phyloP scores from a whole-genome alignment of 2,888 invertebrate genomes.

The Halocaridina rubra region DNA sequence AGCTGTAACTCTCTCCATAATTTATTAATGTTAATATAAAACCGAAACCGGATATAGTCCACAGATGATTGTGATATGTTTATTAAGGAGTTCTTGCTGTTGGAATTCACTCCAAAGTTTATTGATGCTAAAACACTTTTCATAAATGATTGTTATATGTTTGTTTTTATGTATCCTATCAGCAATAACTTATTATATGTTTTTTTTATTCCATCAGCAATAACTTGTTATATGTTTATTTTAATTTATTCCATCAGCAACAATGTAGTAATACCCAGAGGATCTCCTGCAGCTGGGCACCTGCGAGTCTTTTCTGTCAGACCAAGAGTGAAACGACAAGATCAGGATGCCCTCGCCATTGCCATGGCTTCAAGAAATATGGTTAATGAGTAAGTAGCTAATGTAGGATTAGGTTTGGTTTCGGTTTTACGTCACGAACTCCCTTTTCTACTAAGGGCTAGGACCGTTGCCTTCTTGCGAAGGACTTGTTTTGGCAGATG shows the following conservation, averaged over 20 bases:
- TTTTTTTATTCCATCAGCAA: not conserved
- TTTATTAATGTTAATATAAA: not conserved
- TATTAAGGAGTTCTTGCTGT: no score
- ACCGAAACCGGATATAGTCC: not conserved
- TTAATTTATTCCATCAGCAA: not conserved
- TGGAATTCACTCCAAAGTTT: no score
- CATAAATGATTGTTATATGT: no score
- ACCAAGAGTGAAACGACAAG: slow-evolving; percentile 16
- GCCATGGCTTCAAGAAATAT: slow-evolving; percentile 36
- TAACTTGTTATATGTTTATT: not conserved
- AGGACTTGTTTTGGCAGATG: no score
- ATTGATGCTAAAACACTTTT: no score
- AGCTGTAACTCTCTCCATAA: no score
- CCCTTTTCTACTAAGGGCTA: no score
- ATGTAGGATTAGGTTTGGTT: not conserved
- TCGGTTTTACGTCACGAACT: no score
- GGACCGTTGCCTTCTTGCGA: no score
- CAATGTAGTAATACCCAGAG: not conserved
- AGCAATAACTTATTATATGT: not conserved
- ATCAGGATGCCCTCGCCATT: slow-evolving; percentile 36
- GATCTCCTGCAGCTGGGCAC: slow-evolving; percentile 40
- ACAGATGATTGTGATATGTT: no score
- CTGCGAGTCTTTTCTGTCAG: slow-evolving; percentile 39
- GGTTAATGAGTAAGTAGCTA: slow-evolving; percentile 34
- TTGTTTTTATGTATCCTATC: not conserved